A percentile compares a stretch with the other conserved stretches of the same genome.
Evolutionary conservation across 1,140 invertebrate genomes (phyloP).

Genomic region (Triops cancriformis): DNA sequence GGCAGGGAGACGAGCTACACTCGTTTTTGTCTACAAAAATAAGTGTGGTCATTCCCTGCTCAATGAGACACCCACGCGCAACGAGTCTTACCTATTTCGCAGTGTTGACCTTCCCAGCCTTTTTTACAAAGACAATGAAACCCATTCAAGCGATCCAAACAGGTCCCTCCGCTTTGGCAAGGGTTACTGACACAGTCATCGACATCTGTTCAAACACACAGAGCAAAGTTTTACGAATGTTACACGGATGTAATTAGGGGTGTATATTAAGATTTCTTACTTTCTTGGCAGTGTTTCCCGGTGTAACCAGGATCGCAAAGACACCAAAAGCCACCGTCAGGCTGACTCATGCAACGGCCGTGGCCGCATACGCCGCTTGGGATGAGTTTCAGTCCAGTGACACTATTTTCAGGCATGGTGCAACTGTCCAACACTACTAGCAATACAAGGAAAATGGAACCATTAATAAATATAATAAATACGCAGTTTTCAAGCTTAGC

Average conservation of each 20-base stretch:
- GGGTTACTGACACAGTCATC: slow-evolving; percentile 36
- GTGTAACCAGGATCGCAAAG: slow-evolving; percentile 77
- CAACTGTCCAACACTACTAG: slow-evolving; percentile 43
- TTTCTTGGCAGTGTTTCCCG: slow-evolving; percentile 76
- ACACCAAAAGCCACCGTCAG: slow-evolving; percentile 51
- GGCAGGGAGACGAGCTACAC: slow-evolving; percentile 35
- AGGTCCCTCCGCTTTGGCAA: slow-evolving; percentile 49
- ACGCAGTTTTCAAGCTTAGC: slow-evolving; percentile 17
- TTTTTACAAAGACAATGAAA: slow-evolving; percentile 68
- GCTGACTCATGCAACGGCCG: slow-evolving; percentile 59
- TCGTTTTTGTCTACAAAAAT: slow-evolving; percentile 35
- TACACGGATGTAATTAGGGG: not conserved
- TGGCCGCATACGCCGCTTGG: slow-evolving; percentile 56
- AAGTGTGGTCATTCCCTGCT: slow-evolving; percentile 25
- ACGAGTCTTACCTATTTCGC: slow-evolving; percentile 54
- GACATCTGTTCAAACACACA: slow-evolving; percentile 31
- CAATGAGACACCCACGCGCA: slow-evolving; percentile 12
- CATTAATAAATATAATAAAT: slow-evolving; percentile 28
- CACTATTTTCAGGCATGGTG: slow-evolving; percentile 37
- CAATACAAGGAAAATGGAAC: not conserved
- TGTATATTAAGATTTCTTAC: slow-evolving; percentile 31
- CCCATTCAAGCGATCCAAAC: slow-evolving; percentile 61
- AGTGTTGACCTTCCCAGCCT: slow-evolving; percentile 71
- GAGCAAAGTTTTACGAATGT: not conserved
- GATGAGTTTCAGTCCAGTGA: slow-evolving; percentile 29